These are phyloP conservation scores for Chondrilla cf. caribensis DNA, from an alignment of 37 sponge, comb jelly and placozoan species.

Conservation along the genomic window DNA sequence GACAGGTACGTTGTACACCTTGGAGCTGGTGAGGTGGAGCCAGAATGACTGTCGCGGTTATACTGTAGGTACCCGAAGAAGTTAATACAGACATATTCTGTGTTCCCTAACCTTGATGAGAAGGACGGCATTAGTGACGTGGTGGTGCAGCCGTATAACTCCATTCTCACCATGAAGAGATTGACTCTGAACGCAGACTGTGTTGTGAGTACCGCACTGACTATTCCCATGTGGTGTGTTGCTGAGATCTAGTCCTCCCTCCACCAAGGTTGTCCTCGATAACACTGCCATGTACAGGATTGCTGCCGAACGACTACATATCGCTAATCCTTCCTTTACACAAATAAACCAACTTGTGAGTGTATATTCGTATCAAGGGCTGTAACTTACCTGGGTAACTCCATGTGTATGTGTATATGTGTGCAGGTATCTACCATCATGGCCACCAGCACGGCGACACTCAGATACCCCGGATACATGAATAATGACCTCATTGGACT, in stretches of 20 bases:
- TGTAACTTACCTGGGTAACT: neutral
- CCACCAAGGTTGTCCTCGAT: slow-evolving; percentile 87
- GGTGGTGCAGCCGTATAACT: slow-evolving; percentile 99
- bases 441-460: slow-evolving; percentile 94
- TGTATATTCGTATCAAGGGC: neutral
- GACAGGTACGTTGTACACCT: too few relatives aligned
- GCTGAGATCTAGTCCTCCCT: neutral
- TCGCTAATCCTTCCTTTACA: slow-evolving; percentile 87
- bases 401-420: neutral
- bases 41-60: too few relatives aligned
- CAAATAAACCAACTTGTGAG: slow-evolving; percentile 90
- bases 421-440: slow-evolving; percentile 95
- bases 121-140: slow-evolving; percentile 91
- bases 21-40: too few relatives aligned
- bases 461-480: slow-evolving; percentile 99
- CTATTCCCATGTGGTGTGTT: neutral
- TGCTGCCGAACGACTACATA: slow-evolving; percentile 91
- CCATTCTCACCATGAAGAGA: slow-evolving; percentile 94
- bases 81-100: slow-evolving; percentile 95
- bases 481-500: slow-evolving; percentile 98
- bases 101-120: slow-evolving; percentile 87
- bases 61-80: slow-evolving; percentile 87
- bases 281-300: slow-evolving; percentile 97
- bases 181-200: slow-evolving; percentile 93
- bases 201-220: slow-evolving; percentile 62